Evolutionary conservation across 2,113 vertebrate species (phyloP), one percentile per base, ranked within the genome.

Genomic region (Chrysochloris asiatica): DNA sequence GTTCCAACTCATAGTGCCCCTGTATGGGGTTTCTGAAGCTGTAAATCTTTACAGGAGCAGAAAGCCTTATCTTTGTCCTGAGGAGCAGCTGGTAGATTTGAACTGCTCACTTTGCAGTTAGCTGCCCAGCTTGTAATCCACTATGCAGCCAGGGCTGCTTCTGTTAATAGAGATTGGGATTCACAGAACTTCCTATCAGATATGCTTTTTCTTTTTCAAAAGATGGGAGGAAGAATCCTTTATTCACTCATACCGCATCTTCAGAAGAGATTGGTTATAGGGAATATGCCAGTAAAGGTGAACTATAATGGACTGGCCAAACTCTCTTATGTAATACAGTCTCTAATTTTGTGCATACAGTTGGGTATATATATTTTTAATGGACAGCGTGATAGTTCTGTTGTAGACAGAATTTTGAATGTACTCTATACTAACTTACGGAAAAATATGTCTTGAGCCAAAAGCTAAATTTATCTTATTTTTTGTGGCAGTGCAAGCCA

Each of bases 391-490:
- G 59, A 56, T n/a, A 84, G 11, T 77, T 92, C 38, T 81, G 14
- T 77, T 50, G 43, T n/a, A 76, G 71, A 38, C 47, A 84, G 22
- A 56, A 76, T 85, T 91, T 96, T 84, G 71, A 9, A 80, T 81
- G 48, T 59, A 8, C 22, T 92, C 28, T 89, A 2, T 61, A 92
- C 79, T 45, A 30, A 30, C 14, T 86, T 72, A 59, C 73, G 63
- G 79, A 81, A 82, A 88, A 89, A 87, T 48, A 52, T 43, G 52
- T 88, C 81, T 85, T 54, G 83, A 63, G 85, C 72, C 77, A 76
- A 94, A 91, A 93, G 56, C 47, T 92, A 91, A 89, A 88, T 86
- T 41, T 91, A 3, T 86, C 76, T 52, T 82, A 50, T 8, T 93
- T 26, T 91, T 94, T 92, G 63, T 73, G n/a, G 82, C 47, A 26